Evolutionary conservation across 2,888 invertebrate genomes (phyloP), one percentile per base, ranked within the genome.

Genomic region (Idaea straminata): DNA sequence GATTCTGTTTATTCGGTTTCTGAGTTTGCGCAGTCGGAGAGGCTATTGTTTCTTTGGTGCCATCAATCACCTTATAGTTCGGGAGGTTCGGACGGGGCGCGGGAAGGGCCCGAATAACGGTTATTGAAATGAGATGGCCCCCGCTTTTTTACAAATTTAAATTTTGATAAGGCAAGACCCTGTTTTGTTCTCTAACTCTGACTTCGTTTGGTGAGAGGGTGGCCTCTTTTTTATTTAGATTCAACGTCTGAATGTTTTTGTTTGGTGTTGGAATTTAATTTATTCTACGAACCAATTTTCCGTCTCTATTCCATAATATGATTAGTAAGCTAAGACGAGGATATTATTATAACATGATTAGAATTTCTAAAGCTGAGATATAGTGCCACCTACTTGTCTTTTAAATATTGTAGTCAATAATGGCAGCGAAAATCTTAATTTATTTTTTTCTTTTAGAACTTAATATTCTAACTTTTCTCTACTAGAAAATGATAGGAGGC

Each of bases 141-240:
- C 85, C 86, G 90, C 89, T 91, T 91, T 92, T 92, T 92, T 87
- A 87, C 86, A 87, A 92, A 92, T 92, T 92, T 92, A 92, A 92
- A 92, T 92, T 92, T 92, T 92, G 92, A 92, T 92, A 92, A 92
- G 92, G 92, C 91, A 83, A 89, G 85, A 83, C 85, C 86, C 87
- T 87, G 91, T 92, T 92, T 90, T 88, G 83, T 86, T 86, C 84
- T 83, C 86, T 88, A 90, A 89, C 85, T 88, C 84, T 78, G 84
- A 81, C 85, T 83, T 78, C 82, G 85, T 86, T 86, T 82, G 85
- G 84, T 80, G 84, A 82, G 83, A 83, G 86, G 84, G 85, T 84
- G 88, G 82, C 78, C 79, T 80, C 81, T 88, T 90, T 89, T 84
- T 89, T 87, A 81, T 87, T 87, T 84, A 79, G 79, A 78, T 81